Conservation (phyloP, 2,113 vertebrate genomes). For the Scomber scombrus region DNA sequence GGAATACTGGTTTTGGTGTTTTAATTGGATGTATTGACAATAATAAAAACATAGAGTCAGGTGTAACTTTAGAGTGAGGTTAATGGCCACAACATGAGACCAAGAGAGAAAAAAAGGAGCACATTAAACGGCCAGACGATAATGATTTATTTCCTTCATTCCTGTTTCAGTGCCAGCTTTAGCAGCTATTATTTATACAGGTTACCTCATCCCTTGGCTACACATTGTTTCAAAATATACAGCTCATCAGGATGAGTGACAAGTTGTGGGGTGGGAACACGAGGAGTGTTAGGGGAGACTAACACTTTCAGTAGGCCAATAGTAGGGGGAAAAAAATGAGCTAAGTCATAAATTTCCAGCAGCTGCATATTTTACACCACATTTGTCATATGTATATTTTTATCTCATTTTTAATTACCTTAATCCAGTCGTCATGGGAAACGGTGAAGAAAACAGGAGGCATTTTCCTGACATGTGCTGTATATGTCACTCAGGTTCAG, state of each 20-base stretch:
- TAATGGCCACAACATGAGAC: neutral
- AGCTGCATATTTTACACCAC: neutral
- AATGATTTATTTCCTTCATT: slow-evolving; percentile 14
- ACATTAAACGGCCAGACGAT: neutral
- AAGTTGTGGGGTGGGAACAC: slow-evolving; percentile 18
- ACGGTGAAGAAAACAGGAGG: neutral
- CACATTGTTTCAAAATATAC: slow-evolving; percentile 7
- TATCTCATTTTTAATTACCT: slow-evolving; percentile 15
- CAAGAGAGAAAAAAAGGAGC: neutral
- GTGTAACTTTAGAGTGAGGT: neutral
- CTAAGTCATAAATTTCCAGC: neutral
- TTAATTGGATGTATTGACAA: neutral
- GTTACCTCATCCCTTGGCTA: slow-evolving; percentile 16
- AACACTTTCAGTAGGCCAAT: neutral
- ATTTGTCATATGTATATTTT: slow-evolving; percentile 15
- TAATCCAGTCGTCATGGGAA: neutral
- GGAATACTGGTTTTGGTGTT: neutral
- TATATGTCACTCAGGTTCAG: neutral
- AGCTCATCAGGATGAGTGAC: slow-evolving; percentile 46
- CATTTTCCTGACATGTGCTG: too few relatives aligned
- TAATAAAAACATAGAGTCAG: neutral
- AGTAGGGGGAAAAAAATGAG: neutral
- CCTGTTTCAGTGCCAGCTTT: neutral
- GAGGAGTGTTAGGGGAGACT: neutral
- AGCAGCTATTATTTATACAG: slow-evolving; percentile 17